These are phyloP conservation scores for Oppia nitens DNA, from an alignment of 1,140 invertebrate species.

Conservation along the genomic window DNA sequence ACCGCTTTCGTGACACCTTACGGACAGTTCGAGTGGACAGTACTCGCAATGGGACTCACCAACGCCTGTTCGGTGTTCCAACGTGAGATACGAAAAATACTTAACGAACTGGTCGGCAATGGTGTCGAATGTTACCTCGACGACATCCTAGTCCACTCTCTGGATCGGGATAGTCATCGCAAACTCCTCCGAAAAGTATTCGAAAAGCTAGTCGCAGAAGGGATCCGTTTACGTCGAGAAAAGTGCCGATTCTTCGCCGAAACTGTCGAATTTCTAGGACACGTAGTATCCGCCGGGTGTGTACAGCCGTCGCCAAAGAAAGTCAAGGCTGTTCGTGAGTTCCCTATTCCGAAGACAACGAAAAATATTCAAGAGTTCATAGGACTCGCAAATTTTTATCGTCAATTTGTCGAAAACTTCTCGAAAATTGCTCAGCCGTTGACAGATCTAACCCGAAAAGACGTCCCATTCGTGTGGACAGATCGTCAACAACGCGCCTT, in stretches of 20 bases:
- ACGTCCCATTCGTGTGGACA: slow-evolving; percentile 11
- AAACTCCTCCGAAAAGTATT: not conserved
- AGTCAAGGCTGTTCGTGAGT: slow-evolving; percentile 18
- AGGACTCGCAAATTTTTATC: slow-evolving; percentile 20
- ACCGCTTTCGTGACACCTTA: slow-evolving; percentile 29
- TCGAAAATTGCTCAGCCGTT: slow-evolving; percentile 18
- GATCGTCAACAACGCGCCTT: not conserved
- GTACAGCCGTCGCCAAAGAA: slow-evolving; percentile 20
- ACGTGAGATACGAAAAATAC: slow-evolving; percentile 24
- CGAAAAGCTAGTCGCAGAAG: not conserved
- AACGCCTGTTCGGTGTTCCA: slow-evolving; percentile 24
- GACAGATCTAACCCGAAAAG: slow-evolving; percentile 4
- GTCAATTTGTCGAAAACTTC: slow-evolving; percentile 22
- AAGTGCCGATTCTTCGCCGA: slow-evolving; percentile 12
- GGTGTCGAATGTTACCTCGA: slow-evolving; percentile 8
- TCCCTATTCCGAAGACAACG: slow-evolving; percentile 17
- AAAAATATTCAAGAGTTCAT: slow-evolving; percentile 21
- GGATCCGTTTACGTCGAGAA: not conserved
- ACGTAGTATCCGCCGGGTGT: slow-evolving; percentile 12
- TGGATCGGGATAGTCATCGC: not conserved
- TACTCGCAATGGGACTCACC: slow-evolving; percentile 19
- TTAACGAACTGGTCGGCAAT: not conserved
- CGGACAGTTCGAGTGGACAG: slow-evolving; percentile 18
- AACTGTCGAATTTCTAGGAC: slow-evolving; percentile 13
- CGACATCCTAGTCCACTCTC: slow-evolving; percentile 6